Evolutionary conservation across 2,888 invertebrate species (phyloP), one percentile per base, ranked within the genome.

Genomic region (Notocelia uddmanniana): DNA sequence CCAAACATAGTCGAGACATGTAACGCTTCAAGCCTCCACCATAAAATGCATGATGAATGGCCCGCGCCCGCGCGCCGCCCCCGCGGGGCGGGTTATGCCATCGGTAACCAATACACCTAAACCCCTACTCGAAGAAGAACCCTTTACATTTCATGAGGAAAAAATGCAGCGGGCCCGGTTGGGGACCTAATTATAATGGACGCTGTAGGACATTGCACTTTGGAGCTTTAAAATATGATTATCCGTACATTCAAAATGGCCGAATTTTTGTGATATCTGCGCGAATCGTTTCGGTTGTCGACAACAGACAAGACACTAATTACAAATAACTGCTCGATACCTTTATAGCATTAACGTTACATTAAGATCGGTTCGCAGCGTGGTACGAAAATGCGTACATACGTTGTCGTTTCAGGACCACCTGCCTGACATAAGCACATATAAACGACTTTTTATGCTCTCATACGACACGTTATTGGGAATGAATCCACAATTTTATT

Each of bases 21-120:
- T 85, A 85, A 89, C 83, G 87, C 85, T 89, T 86, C 84, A 86
- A 90, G 85, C 87, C 88, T 82, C 82, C 76, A 75, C 85, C 87
- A 91, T 93, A 93, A 93, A 93, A 88, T 90, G 86, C 89, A 91
- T 93, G 93, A 93, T 91, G 87, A 83, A 93, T 90, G 89, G 85
- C 85, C 89, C 88, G 89, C 90, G 89, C 89, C 90, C 86, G 91
- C 92, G 89, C 89, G 91, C 91, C 90, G 88, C 89, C 87, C 84
- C 81, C 79, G 84, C 89, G 89, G 92, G 90, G 88, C 86, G 87
- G 88, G 85, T 86, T 73, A 78, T 74, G 78, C 82, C 76, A 74
- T 74, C 76, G 74, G 77, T 34, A 71, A 81, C 92, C 88, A 88
- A 74, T 78, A 18, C 83, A 80, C 76, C 64, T 74, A 80, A 85